Evolutionary conservation across 2,888 invertebrate genomes (phyloP), one percentile per base, ranked within the genome.

Genomic region (Campoplex nolae): DNA sequence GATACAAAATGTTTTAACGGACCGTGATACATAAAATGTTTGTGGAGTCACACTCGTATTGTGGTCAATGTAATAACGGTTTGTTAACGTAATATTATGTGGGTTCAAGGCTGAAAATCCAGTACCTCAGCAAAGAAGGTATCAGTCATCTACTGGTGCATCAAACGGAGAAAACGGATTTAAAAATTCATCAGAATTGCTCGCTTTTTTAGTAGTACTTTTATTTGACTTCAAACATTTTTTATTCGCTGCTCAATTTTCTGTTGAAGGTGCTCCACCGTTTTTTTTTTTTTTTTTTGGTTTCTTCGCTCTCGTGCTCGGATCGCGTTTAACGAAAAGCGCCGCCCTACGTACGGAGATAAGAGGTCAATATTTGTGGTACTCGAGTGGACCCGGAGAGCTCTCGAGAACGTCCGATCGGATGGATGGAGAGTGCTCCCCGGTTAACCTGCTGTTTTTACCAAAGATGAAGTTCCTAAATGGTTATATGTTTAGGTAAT

Each of bases 291-390:
- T 67, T 73, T 42, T 76, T 71, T 48, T 71, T 48, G 18, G 56
- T 75, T 51, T 3, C 28, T 11, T 42, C 75, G 70, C 62, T 76
- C 85, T 35, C 87, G 85, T 81, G 88, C 79, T 84, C 89, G 82
- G 90, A 88, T 91, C 92, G 92, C 93, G 92, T 93, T 93, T 92
- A 91, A 92, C 90, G 92, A 92, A 84, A 91, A 85, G 84, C 90
- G 88, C 89, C 89, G 90, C 89, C 89, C 85, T 90, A 89, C 42
- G 45, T 0, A 18, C 32, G 16, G 42, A 56, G 82, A 56, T 75
- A 48, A 48, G 91, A 88, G 89, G 91, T 91, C 92, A 93, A 93
- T 93, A 93, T 93, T 93, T 93, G 93, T 91, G 86, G 89, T 92
- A 90, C 91, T 92, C 90, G 78, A 82, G 74, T 70, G 84, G 86